A percentile compares a stretch with the other conserved stretches of the same genome.
These are phyloP conservation scores for Selenia dentaria DNA, from an alignment of 2,888 invertebrate species.

Conservation along the genomic window DNA sequence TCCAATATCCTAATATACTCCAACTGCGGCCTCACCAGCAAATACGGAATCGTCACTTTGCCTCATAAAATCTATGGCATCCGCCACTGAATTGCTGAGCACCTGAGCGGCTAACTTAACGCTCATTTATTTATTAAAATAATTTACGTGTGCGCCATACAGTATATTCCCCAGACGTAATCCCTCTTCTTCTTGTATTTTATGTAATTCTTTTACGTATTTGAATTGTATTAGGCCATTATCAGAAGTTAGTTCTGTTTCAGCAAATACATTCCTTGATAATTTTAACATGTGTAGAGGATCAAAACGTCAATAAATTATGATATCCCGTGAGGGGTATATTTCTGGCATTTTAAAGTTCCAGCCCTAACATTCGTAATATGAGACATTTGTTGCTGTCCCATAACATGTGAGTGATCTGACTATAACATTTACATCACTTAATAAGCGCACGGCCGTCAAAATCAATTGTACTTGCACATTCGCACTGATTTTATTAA, in stretches of 20 bases:
- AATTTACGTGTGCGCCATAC: background rate
- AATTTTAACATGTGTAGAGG: slow-evolving; percentile 26
- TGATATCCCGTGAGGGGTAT: background rate
- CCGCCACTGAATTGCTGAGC: no score
- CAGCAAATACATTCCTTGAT: slow-evolving; percentile 21
- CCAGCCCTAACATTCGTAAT: slow-evolving; percentile 25
- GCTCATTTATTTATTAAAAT: slow-evolving; percentile 19
- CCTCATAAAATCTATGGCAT: no score
- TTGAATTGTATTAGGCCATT: no score
- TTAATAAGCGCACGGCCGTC: slow-evolving; percentile 20
- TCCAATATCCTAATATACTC: slow-evolving; percentile 11
- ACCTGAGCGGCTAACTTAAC: no score
- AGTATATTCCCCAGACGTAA: background rate
- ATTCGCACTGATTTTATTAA: background rate
- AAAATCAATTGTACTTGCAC: background rate
- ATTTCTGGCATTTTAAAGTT: slow-evolving; percentile 6
- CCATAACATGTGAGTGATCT: slow-evolving; percentile 26
- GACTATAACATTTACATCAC: slow-evolving; percentile 22
- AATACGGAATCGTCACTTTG: slow-evolving; percentile 12
- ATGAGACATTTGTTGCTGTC: slow-evolving; percentile 13
- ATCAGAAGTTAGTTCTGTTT: slow-evolving; percentile 11
- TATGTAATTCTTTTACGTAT: slow-evolving; percentile 22
- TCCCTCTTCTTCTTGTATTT: slow-evolving; percentile 27
- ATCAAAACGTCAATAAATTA: slow-evolving; percentile 20
- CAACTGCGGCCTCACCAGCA: slow-evolving; percentile 25